Evolutionary conservation across 2,113 vertebrate species (phyloP).

Genomic region (Phyllostomus hastatus): DNA sequence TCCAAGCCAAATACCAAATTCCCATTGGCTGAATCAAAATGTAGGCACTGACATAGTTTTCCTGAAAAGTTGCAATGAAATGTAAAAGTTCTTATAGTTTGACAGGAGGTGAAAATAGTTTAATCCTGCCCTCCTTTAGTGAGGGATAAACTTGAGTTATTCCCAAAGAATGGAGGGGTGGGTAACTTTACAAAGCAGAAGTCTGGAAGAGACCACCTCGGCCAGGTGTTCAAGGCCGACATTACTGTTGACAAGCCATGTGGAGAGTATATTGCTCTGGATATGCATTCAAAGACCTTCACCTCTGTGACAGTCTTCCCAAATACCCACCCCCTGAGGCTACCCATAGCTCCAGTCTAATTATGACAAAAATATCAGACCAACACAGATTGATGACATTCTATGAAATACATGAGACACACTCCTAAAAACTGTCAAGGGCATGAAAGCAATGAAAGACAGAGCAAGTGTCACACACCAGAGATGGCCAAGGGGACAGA

Average conservation of each 20-base stretch:
- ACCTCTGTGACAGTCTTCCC: neutral
- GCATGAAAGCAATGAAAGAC: neutral
- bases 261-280: neutral
- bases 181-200: neutral
- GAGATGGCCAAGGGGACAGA: neutral
- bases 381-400: neutral
- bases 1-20: neutral
- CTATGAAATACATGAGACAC: neutral
- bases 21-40: neutral
- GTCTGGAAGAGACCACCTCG: neutral
- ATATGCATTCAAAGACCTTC: neutral
- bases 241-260: neutral
- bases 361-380: too few species aligned
- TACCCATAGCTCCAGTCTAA: neutral
- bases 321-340: neutral
- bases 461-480: neutral
- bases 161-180: neutral
- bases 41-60: accelerated
- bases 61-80: neutral
- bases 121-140: neutral
- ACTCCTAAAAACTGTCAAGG: neutral
- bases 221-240: neutral
- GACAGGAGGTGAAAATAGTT: neutral
- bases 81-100: too few species aligned
- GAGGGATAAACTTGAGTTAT: neutral